Evolutionary conservation across 2,888 invertebrate species (phyloP), one percentile per base, ranked within the genome.

Genomic region (Netelia inedita): DNA sequence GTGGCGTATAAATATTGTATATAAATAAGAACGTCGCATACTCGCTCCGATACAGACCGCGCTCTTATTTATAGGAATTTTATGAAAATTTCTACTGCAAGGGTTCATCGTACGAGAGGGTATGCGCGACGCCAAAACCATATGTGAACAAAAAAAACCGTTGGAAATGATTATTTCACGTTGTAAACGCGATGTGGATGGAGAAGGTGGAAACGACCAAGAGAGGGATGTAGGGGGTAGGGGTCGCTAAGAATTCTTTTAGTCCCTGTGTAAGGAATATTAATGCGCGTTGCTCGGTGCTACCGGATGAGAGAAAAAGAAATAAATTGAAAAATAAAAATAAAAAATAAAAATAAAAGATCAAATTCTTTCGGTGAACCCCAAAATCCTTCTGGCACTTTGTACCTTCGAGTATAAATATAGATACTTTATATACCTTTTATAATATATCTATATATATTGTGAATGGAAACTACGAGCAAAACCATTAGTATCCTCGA

Each of bases 1-100:
- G 89, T 89, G 87, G 89, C 90, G 88, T 92, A 92, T 92, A 92
- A 92, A 92, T 92, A 92, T 92, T 92, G 89, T 92, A 88, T 89
- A 91, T 91, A 92, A 92, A 92, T 92, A 92, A 92, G 90, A 87
- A 87, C 85, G 88, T 87, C 85, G 88, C 87, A 65, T 73, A 78
- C 78, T 85, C 75, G 75, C 72, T 53, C 68, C 78, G 16, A 73
- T 65, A 19, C 35, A 5, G 53, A 53, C n/a, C 53, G 53, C 14
- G 81, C 61, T 73, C 80, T 90, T 91, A 92, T 92, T 92, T 92
- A 92, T 92, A 91, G 83, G 89, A 88, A 88, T 92, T 92, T 92
- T 91, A 92, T 92, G 92, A 92, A 92, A 92, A 92, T 92, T 85
- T 65, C 82, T 28, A 21, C 23, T 5, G 69, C 28, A 72, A 82